phyloP scores from a whole-genome alignment of 2,113 vertebrate genomes.

The Dolichallabes microphthalmus region DNA sequence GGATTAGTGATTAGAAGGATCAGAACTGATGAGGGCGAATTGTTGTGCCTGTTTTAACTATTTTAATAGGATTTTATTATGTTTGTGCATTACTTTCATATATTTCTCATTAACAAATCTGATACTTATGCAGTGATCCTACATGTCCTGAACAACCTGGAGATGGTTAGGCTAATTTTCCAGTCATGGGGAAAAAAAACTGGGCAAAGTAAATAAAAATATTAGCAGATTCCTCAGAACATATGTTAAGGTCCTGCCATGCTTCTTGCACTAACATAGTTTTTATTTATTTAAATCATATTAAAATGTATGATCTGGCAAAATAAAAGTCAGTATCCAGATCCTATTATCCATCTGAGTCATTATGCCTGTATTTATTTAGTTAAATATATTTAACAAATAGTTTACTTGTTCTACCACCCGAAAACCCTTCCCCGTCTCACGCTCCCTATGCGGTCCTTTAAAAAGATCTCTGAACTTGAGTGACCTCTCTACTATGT shows the following conservation, averaged over 20 bases:
- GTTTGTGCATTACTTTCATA: not conserved
- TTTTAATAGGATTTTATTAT: not conserved
- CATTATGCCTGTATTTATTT: not conserved
- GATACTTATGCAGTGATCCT: not conserved
- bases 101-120: not conserved
- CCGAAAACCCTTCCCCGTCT: too few relatives aligned
- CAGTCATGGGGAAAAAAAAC: not conserved
- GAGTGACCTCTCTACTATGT: not conserved
- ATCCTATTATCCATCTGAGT: not conserved
- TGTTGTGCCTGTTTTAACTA: not conserved
- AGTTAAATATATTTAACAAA: not conserved
- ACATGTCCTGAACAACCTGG: not conserved
- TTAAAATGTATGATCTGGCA: not conserved
- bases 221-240: not conserved
- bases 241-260: not conserved
- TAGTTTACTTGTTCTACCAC: too few relatives aligned
- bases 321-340: not conserved
- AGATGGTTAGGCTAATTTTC: not conserved
- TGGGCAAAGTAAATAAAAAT: not conserved
- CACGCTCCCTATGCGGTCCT: not conserved
- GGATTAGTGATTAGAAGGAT: not conserved
- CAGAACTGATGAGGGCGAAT: not conserved
- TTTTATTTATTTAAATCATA: not conserved
- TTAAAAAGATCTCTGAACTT: not conserved
- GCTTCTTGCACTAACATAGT: not conserved